Conservation (phyloP, 1,140 invertebrate species). For the Hestina assimilis region DNA sequence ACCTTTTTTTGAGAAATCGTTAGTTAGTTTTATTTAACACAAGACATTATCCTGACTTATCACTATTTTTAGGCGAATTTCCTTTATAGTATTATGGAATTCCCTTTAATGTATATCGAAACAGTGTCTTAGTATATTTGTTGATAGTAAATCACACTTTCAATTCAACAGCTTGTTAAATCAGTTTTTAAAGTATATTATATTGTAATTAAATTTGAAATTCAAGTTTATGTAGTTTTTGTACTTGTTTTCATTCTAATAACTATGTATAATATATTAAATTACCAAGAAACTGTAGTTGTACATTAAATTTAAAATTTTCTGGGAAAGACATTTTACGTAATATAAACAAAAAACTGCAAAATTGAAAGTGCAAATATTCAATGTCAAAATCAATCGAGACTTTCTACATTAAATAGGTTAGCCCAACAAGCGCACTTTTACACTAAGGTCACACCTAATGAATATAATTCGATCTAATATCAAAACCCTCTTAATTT, state of each 20-base stretch:
- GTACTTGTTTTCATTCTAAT: constrained; percentile 12
- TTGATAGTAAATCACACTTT: constrained; percentile 48
- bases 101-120: constrained; percentile 43
- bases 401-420: neutral
- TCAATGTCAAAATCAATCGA: neutral
- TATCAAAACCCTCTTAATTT: constrained; percentile 7
- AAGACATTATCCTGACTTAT: too few species aligned
- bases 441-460: constrained; percentile 3
- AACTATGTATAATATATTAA: constrained; percentile 4
- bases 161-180: constrained; percentile 28
- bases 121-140: constrained; percentile 1
- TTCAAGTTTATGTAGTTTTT: constrained; percentile 8
- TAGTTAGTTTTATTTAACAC: too few species aligned
- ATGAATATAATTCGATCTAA: constrained; percentile 15
- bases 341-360: neutral
- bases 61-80: too few species aligned
- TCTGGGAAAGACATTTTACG: neutral
- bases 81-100: constrained; percentile 36
- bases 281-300: too few species aligned
- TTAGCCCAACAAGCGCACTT: constrained; percentile 5
- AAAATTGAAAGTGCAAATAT: constrained; percentile 7
- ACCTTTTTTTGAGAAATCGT: too few species aligned
- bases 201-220: too few species aligned
- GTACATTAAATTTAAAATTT: too few species aligned
- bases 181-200: neutral